Evolutionary conservation across 2,888 invertebrate species (phyloP).

Genomic region (Noctua comes): DNA sequence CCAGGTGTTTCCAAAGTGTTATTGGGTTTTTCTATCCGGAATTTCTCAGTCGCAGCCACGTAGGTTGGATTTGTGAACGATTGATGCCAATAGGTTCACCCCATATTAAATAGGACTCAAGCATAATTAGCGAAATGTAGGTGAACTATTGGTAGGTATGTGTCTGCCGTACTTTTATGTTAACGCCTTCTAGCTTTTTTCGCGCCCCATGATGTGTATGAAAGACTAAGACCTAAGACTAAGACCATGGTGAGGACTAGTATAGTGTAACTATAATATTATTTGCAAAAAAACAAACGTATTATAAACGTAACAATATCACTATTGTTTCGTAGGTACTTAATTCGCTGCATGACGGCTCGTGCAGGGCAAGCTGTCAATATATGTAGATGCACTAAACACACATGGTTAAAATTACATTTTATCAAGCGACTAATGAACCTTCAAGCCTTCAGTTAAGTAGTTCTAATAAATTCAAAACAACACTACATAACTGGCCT

Average conservation of each 20-base stretch:
- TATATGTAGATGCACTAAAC: no score
- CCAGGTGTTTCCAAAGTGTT: neutral
- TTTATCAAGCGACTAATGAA: no score
- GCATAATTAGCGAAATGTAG: neutral
- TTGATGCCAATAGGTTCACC: neutral
- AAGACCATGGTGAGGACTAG: neutral
- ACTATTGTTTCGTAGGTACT: no score
- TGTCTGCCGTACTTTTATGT: neutral
- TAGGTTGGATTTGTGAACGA: neutral
- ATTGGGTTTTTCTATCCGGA: neutral
- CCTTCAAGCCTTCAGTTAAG: no score
- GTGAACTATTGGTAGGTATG: neutral
- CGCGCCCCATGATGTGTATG: neutral
- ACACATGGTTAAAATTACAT: no score
- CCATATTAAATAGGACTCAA: neutral
- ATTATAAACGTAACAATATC: no score
- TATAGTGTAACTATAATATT: neutral
- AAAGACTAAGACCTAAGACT: neutral
- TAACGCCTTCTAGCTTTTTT: neutral
- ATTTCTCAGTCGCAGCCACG: neutral
- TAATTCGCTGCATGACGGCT: no score
- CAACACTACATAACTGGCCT: no score
- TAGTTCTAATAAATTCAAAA: no score
- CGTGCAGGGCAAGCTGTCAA: no score
- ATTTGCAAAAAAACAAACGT: neutral